Percentiles rank a stretch among this genome's conserved stretches.
Evolutionary conservation across 2,797 vertebrate genomes (phyloP).

Genomic region (Acanthornis magna): DNA sequence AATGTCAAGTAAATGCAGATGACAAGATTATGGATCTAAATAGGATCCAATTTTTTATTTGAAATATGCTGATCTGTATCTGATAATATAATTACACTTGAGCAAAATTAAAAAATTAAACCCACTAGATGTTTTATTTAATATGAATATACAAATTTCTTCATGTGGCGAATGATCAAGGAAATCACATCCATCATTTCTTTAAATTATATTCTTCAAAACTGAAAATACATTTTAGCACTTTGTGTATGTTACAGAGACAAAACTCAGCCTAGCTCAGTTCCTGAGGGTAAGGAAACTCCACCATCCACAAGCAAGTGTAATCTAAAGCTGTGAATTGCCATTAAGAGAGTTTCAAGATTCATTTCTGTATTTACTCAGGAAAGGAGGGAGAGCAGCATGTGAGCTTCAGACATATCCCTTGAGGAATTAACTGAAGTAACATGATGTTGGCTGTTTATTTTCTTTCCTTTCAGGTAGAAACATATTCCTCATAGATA

Average conservation of each 20-base stretch:
- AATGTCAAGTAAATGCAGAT: background rate
- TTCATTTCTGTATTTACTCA: background rate
- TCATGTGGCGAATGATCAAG: background rate
- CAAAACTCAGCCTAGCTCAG: background rate
- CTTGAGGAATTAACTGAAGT: background rate
- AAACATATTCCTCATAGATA: background rate
- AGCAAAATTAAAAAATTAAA: background rate
- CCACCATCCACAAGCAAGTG: background rate
- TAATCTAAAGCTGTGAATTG: background rate
- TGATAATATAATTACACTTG: background rate
- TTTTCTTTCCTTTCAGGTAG: background rate
- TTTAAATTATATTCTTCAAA: background rate
- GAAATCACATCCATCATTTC: background rate
- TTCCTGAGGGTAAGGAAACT: background rate
- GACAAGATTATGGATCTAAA: background rate
- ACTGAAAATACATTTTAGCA: background rate
- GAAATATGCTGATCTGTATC: background rate
- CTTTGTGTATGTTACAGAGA: background rate
- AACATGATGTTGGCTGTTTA: background rate
- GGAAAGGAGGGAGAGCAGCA: background rate
- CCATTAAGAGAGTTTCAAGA: background rate
- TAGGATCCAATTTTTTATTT: background rate
- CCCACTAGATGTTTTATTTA: background rate
- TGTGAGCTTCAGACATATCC: background rate
- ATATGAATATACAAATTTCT: background rate